phyloP scores from a whole-genome alignment of 2,113 vertebrate species.

The Chaetops frenatus region DNA sequence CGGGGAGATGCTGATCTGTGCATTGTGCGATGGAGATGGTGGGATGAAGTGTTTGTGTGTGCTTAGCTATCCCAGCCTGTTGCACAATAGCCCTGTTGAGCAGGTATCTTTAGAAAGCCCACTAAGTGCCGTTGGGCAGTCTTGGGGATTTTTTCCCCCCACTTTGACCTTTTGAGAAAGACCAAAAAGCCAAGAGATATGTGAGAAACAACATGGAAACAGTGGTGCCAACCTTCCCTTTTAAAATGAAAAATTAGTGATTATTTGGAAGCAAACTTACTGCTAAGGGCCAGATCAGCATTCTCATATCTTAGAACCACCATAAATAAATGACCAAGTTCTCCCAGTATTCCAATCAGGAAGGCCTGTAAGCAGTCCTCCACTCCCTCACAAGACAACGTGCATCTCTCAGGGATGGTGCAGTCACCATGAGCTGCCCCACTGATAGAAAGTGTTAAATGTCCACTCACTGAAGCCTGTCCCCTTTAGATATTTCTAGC shows the following conservation, averaged over 20 bases:
- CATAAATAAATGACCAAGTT: not conserved
- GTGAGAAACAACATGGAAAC: not conserved
- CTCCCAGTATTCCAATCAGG: not conserved
- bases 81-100: not conserved
- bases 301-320: not conserved
- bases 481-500: not conserved
- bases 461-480: not conserved
- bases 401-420: not conserved
- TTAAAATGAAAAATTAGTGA: not conserved
- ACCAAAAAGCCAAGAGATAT: not conserved
- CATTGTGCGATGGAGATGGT: rapidly evolving
- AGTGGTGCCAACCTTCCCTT: not conserved
- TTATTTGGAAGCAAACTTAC: not conserved
- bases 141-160: rapidly evolving
- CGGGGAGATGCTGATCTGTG: not conserved
- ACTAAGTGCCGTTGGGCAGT: not conserved
- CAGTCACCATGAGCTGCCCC: not conserved
- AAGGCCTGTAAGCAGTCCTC: not conserved
- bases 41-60: not conserved
- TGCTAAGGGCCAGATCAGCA: rapidly evolving
- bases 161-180: not conserved
- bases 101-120: not conserved
- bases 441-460: not conserved
- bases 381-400: rapidly evolving
- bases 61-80: not conserved